These are phyloP conservation scores for Odontamblyopus lacepedii DNA, from an alignment of 2,797 vertebrate genomes.

Conservation along the genomic window DNA sequence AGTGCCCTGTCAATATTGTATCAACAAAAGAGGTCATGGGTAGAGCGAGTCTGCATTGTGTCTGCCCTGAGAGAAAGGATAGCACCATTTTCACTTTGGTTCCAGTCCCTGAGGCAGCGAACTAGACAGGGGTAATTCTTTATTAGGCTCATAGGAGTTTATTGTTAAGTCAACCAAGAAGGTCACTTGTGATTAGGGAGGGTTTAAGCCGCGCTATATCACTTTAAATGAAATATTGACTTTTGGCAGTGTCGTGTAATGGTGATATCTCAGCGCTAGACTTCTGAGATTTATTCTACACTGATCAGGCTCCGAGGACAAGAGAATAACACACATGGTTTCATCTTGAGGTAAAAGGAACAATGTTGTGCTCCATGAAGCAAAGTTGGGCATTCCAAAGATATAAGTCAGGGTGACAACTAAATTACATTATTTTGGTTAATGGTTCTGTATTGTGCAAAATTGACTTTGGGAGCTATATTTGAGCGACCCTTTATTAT, in stretches of 20 bases:
- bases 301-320: neutral
- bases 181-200: constrained; percentile 3
- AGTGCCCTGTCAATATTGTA: constrained; percentile 73
- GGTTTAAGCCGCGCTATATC: neutral
- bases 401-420: neutral
- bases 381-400: neutral
- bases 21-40: constrained; percentile 59
- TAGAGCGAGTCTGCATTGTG: constrained; percentile 36
- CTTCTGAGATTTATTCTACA: neutral
- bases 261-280: neutral
- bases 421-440: neutral
- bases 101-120: constrained; percentile 30
- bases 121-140: constrained; percentile 28
- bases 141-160: constrained; percentile 16
- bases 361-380: neutral
- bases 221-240: constrained; percentile 9
- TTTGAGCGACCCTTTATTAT: too few species aligned
- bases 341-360: neutral
- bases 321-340: neutral
- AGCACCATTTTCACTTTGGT: constrained; percentile 27
- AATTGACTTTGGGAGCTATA: too few species aligned
- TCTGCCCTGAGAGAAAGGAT: constrained; percentile 44
- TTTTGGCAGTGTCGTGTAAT: neutral
- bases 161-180: constrained; percentile 8
- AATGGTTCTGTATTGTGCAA: too few species aligned